Evolutionary conservation across 2,113 vertebrate genomes (phyloP).

Genomic region (Procavia capensis): DNA sequence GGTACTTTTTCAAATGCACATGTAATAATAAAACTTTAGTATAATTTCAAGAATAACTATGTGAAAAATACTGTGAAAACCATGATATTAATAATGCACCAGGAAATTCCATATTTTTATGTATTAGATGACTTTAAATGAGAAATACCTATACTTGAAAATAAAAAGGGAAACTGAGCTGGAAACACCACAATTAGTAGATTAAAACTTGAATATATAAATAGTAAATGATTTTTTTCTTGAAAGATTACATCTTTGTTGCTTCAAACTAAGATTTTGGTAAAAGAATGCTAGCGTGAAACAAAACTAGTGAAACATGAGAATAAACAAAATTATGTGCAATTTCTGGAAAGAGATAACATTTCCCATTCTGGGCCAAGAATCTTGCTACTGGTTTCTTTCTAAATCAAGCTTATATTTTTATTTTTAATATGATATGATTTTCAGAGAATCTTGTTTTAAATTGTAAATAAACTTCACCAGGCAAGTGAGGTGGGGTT

Average conservation of each 20-base stretch:
- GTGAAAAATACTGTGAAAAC: not conserved
- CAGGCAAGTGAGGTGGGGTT: not conserved
- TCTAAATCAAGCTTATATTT: slow-evolving; percentile 14
- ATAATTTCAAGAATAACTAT: not conserved
- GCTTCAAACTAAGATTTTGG: not conserved
- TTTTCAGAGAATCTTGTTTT: slow-evolving; percentile 38
- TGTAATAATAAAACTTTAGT: not conserved
- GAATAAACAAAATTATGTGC: not conserved
- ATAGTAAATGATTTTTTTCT: slow-evolving; percentile 1
- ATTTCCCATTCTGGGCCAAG: not conserved
- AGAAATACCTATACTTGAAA: not conserved
- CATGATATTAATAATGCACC: not conserved
- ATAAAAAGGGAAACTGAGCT: not conserved
- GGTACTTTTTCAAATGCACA: not conserved
- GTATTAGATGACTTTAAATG: not conserved
- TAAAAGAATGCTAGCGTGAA: slow-evolving; percentile 16
- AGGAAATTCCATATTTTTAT: not conserved
- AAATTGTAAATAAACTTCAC: slow-evolving; percentile 4
- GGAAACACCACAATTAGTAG: not conserved
- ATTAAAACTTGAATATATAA: slow-evolving; percentile 36
- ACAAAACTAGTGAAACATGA: not conserved
- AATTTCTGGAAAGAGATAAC: slow-evolving; percentile 2
- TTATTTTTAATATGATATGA: slow-evolving; percentile 36
- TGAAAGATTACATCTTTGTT: slow-evolving; percentile 9
- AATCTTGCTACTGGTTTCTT: slow-evolving; percentile 13